Conservation (phyloP, 1,140 invertebrate genomes). For the Aphelenchoides fujianensis region DNA sequence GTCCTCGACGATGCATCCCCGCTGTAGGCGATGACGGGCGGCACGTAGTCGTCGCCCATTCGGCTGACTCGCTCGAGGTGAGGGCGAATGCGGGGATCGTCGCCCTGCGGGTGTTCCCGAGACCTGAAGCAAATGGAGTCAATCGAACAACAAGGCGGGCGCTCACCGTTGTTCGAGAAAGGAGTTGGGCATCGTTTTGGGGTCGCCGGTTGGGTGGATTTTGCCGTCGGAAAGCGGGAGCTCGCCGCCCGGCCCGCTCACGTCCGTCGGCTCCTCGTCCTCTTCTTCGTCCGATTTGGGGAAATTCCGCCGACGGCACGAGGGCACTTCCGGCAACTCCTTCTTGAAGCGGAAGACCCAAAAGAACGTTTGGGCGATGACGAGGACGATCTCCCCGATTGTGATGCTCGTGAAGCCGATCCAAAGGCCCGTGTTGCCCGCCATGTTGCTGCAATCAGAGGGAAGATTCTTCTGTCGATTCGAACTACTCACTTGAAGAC, state of each 20-base stretch:
- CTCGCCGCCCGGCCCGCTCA: too few species aligned
- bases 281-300: conserved; percentile 1
- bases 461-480: conserved; percentile 8
- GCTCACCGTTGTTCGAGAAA: conserved; percentile 1
- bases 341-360: conserved; percentile 16
- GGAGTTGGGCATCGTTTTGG: neutral
- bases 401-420: conserved; percentile 19
- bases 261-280: neutral
- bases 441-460: conserved; percentile 16
- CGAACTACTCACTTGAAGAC: neutral
- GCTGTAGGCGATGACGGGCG: neutral
- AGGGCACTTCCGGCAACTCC: conserved; percentile 17
- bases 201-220: neutral
- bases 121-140: too few species aligned
- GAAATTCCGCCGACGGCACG: neutral
- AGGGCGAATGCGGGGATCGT: neutral
- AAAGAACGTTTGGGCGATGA: conserved; percentile 20
- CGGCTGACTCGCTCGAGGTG: conserved; percentile 1
- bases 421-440: conserved; percentile 22
- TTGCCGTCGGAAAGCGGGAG: too few species aligned
- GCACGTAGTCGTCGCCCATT: neutral
- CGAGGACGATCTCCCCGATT: conserved; percentile 16
- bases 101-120: neutral
- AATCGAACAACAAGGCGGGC: neutral
- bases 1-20: neutral